Conservation (phyloP, 2,113 vertebrate species). For the Otus sunia region DNA sequence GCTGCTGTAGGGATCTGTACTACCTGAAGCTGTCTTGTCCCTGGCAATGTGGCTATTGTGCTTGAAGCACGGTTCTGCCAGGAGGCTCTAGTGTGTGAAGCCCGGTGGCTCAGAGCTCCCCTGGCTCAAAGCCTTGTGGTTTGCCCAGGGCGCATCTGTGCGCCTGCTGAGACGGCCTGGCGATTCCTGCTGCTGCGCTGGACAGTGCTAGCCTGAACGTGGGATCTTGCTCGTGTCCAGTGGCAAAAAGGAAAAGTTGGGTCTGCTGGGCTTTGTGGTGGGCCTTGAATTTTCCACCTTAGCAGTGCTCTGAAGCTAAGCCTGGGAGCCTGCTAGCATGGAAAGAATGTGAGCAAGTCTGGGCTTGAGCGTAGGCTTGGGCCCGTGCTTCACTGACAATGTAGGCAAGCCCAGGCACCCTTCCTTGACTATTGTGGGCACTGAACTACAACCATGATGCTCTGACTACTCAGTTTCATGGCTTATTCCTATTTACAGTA, state of each 20-base stretch:
- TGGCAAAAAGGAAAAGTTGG: not conserved
- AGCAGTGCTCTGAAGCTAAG: not conserved
- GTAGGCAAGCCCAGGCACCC: slow-evolving; percentile 27
- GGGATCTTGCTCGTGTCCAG: not conserved
- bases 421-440: not conserved
- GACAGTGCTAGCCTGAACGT: fast-evolving
- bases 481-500: not conserved
- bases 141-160: not conserved
- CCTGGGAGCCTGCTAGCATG: not conserved
- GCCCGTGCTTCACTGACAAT: fast-evolving
- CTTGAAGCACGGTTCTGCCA: too few relatives aligned
- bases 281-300: not conserved
- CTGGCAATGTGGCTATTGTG: fast-evolving
- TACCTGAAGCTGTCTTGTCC: not conserved
- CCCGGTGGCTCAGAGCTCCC: not conserved
- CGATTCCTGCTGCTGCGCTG: fast-evolving
- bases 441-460: not conserved
- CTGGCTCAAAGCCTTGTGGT: not conserved
- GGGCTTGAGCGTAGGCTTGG: not conserved
- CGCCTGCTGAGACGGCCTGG: fast-evolving
- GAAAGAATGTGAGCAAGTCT: slow-evolving; percentile 48
- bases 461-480: not conserved
- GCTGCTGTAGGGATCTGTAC: not conserved
- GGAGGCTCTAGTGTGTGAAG: fast-evolving
- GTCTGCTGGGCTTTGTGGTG: not conserved